Base-by-base conservation (phyloP, 2,888 invertebrate genomes). In the Clivina fossor region DNA sequence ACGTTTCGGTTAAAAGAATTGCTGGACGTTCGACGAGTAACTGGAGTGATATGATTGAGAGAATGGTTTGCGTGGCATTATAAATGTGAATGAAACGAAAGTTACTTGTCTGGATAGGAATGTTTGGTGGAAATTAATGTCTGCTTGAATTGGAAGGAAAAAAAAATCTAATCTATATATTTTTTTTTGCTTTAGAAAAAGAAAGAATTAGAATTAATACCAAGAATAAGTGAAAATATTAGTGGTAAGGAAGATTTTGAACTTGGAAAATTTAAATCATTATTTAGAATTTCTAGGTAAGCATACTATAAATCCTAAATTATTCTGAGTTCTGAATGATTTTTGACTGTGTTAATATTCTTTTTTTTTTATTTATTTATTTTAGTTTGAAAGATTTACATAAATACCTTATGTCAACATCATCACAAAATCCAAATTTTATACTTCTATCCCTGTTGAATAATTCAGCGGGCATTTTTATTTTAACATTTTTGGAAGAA, bases 171-270 rank as follows among this genome's bases (percentile, higher is more conserved):
- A 3, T 22, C n/a, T 11, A 40, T 20, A 4, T 35, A 35, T 9
- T 19, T 4, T 15, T 44, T 50, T 19, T 30, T 40, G 50, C 38
- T 32, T 30, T 8, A 20, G 1, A 44, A 44, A 26, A 53, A 28
- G 24, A 19, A 41, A 7, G 32, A 43, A 11, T n/a, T 53, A 18
- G 7, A 35, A 18, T 35, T 53, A 35, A 53, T 53, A 26, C 53
- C 53, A 11, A 53, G 26, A 11, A 26, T 53, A 35, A 44, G 13
- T 24, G 53, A 53, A 26, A 13, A 15, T 11, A 7, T 24, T 7
- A 4, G 26, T 24, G 26, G 9, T 24, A 24, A 24, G n/a, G n/a
- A n/a, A n/a, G n/a, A 26, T 5, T 26, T 24, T 13, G 26, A n/a
- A n/a, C n/a, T n/a, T n/a, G n/a, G n/a, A n/a, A n/a, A 51, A 43